phyloP scores from a whole-genome alignment of 1,140 invertebrate genomes.

The Uloborus diversus region DNA sequence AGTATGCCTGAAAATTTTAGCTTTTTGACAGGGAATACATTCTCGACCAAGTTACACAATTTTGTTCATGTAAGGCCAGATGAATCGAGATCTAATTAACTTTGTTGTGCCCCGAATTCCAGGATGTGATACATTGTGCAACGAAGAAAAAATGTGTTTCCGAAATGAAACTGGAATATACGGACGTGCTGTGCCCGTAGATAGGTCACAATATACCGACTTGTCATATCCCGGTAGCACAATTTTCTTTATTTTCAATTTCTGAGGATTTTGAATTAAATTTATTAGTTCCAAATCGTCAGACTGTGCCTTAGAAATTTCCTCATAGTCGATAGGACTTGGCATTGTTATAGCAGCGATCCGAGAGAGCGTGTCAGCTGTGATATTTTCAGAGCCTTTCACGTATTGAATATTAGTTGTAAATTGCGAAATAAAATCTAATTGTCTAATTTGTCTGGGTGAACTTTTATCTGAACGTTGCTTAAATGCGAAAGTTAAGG shows the following conservation, averaged over 20 bases:
- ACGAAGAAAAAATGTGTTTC: conserved; percentile 14
- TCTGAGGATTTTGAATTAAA: background rate
- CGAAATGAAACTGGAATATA: conserved; percentile 43
- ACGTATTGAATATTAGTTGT: conserved; percentile 64
- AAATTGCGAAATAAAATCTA: conserved; percentile 62
- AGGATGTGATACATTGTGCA: conserved; percentile 23
- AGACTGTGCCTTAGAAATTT: background rate
- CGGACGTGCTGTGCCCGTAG: background rate
- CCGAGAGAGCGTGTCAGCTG: conserved; percentile 31
- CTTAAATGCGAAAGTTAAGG: conserved; percentile 59
- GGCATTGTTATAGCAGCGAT: background rate
- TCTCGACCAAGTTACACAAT: background rate
- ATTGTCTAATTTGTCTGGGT: background rate
- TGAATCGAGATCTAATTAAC: background rate
- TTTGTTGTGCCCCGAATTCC: conserved; percentile 12
- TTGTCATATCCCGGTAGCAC: background rate
- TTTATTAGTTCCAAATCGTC: background rate
- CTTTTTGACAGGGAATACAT: conserved; percentile 41
- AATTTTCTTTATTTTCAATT: background rate
- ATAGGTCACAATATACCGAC: background rate
- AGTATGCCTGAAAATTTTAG: conserved; percentile 32
- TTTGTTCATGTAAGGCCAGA: conserved; percentile 30
- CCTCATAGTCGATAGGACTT: background rate
- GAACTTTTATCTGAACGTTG: conserved; percentile 44
- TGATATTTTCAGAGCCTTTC: conserved; percentile 62